Base-by-base conservation (phyloP, 2,113 vertebrate genomes). In the Nettapus auritus region DNA sequence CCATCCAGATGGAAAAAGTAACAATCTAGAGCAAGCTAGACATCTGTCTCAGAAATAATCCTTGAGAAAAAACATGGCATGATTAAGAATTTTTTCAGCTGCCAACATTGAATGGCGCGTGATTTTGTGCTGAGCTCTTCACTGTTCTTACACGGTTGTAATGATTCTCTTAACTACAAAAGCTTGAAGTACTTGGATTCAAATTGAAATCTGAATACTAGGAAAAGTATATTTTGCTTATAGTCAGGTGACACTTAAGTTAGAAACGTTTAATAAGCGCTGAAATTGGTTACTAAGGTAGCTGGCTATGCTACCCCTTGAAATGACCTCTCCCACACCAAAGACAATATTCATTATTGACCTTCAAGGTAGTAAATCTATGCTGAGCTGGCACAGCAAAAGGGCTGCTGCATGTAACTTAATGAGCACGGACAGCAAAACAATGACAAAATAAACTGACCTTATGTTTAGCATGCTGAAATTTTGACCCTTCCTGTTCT, bases 401-500 rank as follows among this genome's bases (percentile, higher is more conserved):
- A 93, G 62, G 64, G 26, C 31, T 29, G 23, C 59, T 55, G 71
- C 60, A 56, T 8, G 7, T 25, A 60, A 81, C 69, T 86, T 71
- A 88, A 53, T 88, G 89, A 90, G 33, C 18, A 79, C 3, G 57
- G 28, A 64, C 23, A 31, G n/a, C 40, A 83, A 92, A 67, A 89
- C 50, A 86, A 69, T 3, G 5, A 40, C 74, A 77, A 78, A 76
- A 38, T 20, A 59, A 83, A 97, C 98, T 96, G 52, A 98, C 98
- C 98, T 96, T 98, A 86, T 98, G 96, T 81, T 96, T 97, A 69
- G 88, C 94, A 85, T 97, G 98, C 93, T 97, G 97, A 90, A 98
- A 98, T 52, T 86, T 97, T 83, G 97, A 96, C 66, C 97, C 97
- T 74, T 98, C 98, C 7, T 74, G 95, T 31, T 98, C 98, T 85